Conservation (phyloP, 2,113 vertebrate genomes). For the Gnathonemus longibarbis region DNA sequence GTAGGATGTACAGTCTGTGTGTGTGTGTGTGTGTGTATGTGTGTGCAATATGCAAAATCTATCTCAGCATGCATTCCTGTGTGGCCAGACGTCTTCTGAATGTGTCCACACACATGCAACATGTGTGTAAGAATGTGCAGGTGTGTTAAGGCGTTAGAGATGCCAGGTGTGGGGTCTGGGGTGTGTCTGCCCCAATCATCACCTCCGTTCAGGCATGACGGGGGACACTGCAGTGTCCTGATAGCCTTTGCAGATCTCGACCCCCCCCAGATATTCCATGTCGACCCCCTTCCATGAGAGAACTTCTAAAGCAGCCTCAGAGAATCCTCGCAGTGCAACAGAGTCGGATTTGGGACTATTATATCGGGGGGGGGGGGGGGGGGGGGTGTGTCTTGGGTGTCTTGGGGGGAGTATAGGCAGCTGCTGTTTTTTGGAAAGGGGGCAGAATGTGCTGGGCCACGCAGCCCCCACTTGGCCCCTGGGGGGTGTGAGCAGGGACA, state of each 20-base stretch:
- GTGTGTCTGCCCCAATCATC: not conserved
- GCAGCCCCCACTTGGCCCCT: not conserved
- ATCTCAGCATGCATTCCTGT: not conserved
- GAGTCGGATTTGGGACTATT: not conserved
- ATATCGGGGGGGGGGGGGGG: not conserved
- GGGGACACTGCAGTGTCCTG: not conserved
- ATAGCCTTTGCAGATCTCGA: not conserved
- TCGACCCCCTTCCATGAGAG: not conserved
- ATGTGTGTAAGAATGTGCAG: not conserved
- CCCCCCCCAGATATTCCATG: not conserved
- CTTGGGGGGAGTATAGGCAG: not conserved
- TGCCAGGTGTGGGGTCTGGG: not conserved
- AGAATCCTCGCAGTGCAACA: not conserved
- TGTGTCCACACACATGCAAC: not conserved
- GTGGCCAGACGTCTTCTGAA: not conserved
- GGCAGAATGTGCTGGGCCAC: not conserved
- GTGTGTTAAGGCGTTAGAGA: not conserved
- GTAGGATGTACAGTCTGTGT: not conserved
- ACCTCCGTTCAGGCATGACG: not conserved
- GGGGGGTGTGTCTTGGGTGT: not conserved
- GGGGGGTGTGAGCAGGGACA: not conserved
- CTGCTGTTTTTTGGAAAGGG: not conserved
- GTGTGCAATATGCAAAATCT: not conserved
- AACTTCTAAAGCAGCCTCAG: not conserved
- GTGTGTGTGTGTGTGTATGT: not conserved